Evolutionary conservation across 2,113 vertebrate genomes (phyloP).

Genomic region (Axis porcinus): DNA sequence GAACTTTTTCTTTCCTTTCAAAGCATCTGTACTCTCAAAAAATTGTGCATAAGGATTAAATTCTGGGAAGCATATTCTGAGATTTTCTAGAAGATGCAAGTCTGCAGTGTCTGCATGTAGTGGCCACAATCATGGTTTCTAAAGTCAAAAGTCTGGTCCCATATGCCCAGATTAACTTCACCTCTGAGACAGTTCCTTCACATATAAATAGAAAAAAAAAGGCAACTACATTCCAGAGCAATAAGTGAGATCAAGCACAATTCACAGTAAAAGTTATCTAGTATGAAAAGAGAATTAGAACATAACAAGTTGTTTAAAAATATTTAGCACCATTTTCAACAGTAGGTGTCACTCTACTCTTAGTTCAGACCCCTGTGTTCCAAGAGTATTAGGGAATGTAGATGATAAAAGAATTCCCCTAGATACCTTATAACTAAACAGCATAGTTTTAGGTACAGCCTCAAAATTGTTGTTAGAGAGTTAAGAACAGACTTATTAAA

Average conservation of each 20-base stretch:
- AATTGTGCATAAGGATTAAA: neutral
- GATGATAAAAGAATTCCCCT: neutral
- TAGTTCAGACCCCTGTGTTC: neutral
- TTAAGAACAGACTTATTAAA: neutral
- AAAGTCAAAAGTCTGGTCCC: neutral
- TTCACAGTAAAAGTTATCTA: neutral
- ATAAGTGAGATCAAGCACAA: neutral
- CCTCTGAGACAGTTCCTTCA: neutral
- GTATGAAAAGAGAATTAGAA: neutral
- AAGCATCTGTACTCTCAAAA: neutral
- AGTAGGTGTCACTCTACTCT: neutral
- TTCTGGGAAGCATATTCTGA: neutral
- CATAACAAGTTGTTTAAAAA: neutral
- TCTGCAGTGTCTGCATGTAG: neutral
- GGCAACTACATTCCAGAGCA: neutral
- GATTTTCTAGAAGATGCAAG: neutral
- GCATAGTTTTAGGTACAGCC: neutral
- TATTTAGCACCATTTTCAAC: neutral
- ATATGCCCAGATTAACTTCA: neutral
- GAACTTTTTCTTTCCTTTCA: neutral
- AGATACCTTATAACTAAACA: neutral
- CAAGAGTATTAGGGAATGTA: neutral
- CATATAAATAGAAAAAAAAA: neutral
- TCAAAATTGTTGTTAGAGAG: neutral
- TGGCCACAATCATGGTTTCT: neutral